Evolutionary conservation across 2,888 invertebrate species (phyloP).

Genomic region (Teinopalpus imperialis): DNA sequence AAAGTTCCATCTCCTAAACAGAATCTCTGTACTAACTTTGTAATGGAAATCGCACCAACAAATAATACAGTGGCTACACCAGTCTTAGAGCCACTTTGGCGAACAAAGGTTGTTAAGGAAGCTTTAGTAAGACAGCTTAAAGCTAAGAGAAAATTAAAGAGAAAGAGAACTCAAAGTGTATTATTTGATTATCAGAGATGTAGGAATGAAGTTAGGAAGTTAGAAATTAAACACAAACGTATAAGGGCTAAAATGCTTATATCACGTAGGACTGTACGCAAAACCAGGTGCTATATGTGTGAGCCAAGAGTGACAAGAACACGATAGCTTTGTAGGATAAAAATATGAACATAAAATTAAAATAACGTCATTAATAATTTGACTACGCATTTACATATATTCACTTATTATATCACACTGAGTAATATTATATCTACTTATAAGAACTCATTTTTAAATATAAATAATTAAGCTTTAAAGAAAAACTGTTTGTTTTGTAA

Average conservation of each 20-base stretch:
- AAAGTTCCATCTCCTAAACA: slow-evolving; percentile 21
- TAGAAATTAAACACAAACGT: neutral
- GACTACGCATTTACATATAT: too few species aligned
- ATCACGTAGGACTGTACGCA: neutral
- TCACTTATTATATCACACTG: too few species aligned
- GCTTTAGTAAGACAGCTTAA: slow-evolving; percentile 1
- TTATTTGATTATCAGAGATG: neutral
- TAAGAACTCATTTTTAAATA: neutral
- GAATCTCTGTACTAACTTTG: slow-evolving; percentile 12
- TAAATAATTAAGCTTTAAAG: too few species aligned
- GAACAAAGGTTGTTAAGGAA: neutral
- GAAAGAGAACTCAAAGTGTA: slow-evolving; percentile 6
- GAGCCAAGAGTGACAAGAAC: neutral
- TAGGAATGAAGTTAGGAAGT: slow-evolving; percentile 1
- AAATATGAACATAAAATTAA: too few species aligned
- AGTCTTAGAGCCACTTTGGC: slow-evolving; percentile 4
- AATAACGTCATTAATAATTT: too few species aligned
- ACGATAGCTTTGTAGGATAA: too few species aligned
- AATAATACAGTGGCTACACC: neutral
- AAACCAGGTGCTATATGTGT: slow-evolving; percentile 14
- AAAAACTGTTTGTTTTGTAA: too few species aligned
- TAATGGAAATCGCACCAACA: slow-evolving; percentile 10
- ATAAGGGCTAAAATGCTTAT: neutral
- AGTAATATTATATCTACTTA: neutral
- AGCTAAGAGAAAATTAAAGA: slow-evolving; percentile 1